phyloP scores from a whole-genome alignment of 92 coral and sea anemone genomes.

The Parazoanthus darwini region DNA sequence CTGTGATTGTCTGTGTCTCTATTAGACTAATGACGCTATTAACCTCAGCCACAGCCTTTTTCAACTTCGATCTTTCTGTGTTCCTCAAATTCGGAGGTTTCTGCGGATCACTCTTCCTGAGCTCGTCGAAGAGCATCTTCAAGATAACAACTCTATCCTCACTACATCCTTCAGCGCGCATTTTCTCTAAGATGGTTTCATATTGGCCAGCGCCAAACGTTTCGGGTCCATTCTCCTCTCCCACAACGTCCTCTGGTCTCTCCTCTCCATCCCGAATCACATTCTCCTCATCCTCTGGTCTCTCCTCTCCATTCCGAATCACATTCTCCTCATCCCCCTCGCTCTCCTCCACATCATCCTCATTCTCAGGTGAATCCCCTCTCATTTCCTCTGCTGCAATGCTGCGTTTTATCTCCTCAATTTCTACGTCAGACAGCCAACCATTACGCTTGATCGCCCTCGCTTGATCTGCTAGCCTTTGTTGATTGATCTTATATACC shows the following conservation, averaged over 20 bases:
- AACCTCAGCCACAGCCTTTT: slow-evolving; percentile 39
- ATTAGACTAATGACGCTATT: slow-evolving; percentile 44
- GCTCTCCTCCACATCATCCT: too few relatives aligned
- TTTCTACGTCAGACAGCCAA: slow-evolving; percentile 43
- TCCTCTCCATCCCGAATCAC: too few relatives aligned
- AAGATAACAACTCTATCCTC: slow-evolving; percentile 38
- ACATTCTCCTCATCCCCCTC: too few relatives aligned
- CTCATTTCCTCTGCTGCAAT: slow-evolving; percentile 3
- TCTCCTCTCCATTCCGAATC: too few relatives aligned
- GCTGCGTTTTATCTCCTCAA: slow-evolving; percentile 14
- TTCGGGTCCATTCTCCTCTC: too few relatives aligned
- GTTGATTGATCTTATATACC: slow-evolving; percentile 36
- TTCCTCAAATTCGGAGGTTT: slow-evolving; percentile 14
- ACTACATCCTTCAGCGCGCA: slow-evolving; percentile 20
- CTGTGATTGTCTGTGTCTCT: slow-evolving; percentile 43
- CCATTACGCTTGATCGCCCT: slow-evolving; percentile 43
- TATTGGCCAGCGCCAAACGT: slow-evolving; percentile 24
- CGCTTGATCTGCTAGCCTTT: slow-evolving; percentile 42
- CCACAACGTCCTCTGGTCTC: too few relatives aligned
- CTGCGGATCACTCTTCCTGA: not conserved
- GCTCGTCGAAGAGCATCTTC: slow-evolving; percentile 30
- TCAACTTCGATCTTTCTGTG: slow-evolving; percentile 45
- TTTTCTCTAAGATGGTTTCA: slow-evolving; percentile 39
- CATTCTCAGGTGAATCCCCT: not conserved
- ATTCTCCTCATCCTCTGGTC: too few relatives aligned